phyloP scores from a whole-genome alignment of 2,888 invertebrate genomes.

The Cyaniris semiargus region DNA sequence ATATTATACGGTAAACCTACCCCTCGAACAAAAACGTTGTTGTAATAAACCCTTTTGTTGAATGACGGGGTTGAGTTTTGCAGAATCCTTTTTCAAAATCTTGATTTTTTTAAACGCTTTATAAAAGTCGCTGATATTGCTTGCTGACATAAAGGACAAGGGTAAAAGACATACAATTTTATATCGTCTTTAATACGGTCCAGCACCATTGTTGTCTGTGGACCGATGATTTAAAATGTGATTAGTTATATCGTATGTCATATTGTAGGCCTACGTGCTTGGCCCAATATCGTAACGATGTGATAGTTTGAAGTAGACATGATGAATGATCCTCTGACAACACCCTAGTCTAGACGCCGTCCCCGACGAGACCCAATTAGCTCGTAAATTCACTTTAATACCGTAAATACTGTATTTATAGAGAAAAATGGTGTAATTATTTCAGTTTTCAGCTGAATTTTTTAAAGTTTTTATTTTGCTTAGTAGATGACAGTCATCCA shows the following conservation, averaged over 20 bases:
- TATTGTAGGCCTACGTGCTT: no score
- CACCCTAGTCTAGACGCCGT: not conserved
- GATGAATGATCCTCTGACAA: not conserved
- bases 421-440: not conserved
- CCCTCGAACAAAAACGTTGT: no score
- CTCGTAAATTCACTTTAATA: constrained; percentile 12
- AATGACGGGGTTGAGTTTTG: no score
- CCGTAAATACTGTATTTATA: constrained; percentile 11
- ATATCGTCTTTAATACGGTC: not conserved
- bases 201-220: no score
- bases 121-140: no score
- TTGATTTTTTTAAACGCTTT: no score
- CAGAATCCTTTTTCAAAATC: no score
- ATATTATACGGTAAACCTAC: no score
- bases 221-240: no score
- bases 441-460: constrained; percentile 8
- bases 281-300: not conserved
- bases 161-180: not conserved
- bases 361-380: not conserved
- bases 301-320: not conserved
- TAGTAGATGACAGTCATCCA: constrained; percentile 33
- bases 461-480: constrained; percentile 23
- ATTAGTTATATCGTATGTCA: no score
- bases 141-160: no score
- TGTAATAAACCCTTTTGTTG: no score